A percentile compares a stretch with the other conserved stretches of the same genome.
Evolutionary conservation across 2,797 vertebrate species (phyloP).

Genomic region (Danionella dracula): DNA sequence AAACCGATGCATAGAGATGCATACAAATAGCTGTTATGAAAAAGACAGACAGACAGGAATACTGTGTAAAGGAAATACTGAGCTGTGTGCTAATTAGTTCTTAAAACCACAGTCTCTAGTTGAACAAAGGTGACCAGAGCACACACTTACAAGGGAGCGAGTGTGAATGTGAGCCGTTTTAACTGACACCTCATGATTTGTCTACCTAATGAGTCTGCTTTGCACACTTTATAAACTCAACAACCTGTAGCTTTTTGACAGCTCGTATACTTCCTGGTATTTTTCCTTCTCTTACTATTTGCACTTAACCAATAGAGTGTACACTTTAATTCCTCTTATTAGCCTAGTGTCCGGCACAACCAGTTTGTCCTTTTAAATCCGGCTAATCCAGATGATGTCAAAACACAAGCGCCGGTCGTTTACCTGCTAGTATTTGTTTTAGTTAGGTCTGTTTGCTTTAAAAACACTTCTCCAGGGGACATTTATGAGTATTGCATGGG

Average conservation of each 20-base stretch:
- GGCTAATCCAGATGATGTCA: not conserved
- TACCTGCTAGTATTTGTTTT: not conserved
- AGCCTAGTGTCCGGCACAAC: not conserved
- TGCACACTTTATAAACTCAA: not conserved
- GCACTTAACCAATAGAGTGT: not conserved
- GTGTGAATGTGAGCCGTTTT: not conserved
- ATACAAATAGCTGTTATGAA: not conserved
- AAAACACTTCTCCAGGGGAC: not conserved
- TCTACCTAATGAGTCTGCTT: not conserved
- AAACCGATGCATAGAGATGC: no score
- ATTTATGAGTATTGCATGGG: not conserved
- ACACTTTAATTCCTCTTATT: not conserved
- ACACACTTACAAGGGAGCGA: not conserved
- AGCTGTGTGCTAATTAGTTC: not conserved
- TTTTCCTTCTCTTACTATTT: not conserved
- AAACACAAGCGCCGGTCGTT: not conserved
- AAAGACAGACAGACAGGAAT: not conserved
- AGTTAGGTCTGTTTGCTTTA: not conserved
- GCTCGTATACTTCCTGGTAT: not conserved
- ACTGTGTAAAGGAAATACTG: not conserved
- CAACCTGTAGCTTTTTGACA: not conserved
- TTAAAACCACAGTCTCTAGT: not conserved
- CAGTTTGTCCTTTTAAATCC: conserved; percentile 2
- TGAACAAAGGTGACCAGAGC: not conserved
- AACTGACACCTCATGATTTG: conserved; percentile 9